Percentiles rank a stretch among this genome's conserved stretches.
phyloP scores from a whole-genome alignment of 2,888 invertebrate species.

The Dusona sp. region DNA sequence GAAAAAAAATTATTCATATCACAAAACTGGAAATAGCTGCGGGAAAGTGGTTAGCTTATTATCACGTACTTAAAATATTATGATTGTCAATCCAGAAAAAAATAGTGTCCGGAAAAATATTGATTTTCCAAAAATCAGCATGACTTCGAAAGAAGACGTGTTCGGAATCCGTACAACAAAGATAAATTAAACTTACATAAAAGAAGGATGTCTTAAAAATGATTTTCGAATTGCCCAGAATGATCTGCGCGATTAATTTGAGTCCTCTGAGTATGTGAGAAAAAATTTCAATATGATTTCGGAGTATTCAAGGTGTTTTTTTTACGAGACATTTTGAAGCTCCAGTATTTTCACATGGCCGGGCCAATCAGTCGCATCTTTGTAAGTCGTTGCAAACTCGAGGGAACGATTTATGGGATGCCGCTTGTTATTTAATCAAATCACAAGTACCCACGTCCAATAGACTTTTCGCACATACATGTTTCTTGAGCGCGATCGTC shows the following conservation, averaged over 20 bases:
- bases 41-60: background rate
- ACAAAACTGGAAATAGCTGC: background rate
- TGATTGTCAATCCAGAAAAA: no score
- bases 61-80: background rate
- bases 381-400: constrained; percentile 27
- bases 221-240: background rate
- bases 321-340: background rate
- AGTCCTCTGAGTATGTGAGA: background rate
- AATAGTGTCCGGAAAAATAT: no score
- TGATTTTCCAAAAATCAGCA: background rate
- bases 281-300: constrained; percentile 5
- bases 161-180: background rate
- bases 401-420: constrained; percentile 78
- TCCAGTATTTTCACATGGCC: background rate
- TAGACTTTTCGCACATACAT: constrained; percentile 72
- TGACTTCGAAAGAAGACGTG: no score
- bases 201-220: background rate
- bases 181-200: background rate
- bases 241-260: background rate
- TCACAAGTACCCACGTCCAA: constrained; percentile 70
- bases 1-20: background rate
- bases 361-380: constrained; percentile 26
- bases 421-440: constrained; percentile 80
- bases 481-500: constrained; percentile 38
- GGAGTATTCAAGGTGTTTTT: background rate